A percentile compares a stretch with the other conserved stretches of the same genome.
phyloP scores from a whole-genome alignment of 2,113 vertebrate genomes.

The Hyperoodon ampullatus region DNA sequence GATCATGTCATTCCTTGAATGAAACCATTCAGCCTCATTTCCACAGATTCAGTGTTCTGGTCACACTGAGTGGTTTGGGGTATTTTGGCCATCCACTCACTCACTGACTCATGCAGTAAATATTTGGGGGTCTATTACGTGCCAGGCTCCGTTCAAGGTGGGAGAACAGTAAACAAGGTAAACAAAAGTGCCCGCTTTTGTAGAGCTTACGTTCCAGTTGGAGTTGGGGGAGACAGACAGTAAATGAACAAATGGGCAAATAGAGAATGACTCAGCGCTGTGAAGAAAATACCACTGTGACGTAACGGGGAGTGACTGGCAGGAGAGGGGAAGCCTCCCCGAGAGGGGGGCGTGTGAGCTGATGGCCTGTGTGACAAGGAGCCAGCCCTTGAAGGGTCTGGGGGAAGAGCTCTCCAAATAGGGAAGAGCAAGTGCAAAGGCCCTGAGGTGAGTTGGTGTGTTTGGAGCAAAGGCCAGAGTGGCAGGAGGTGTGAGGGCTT shows the following conservation, averaged over 20 bases:
- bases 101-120: background rate
- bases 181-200: background rate
- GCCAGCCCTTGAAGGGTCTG: background rate
- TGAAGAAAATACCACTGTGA: background rate
- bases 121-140: background rate
- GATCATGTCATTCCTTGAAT: background rate
- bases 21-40: background rate
- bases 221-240: background rate
- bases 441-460: slow-evolving; percentile 1
- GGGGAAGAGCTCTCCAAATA: background rate
- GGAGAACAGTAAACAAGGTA: background rate
- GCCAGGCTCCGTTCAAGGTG: background rate
- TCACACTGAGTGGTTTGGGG: background rate
- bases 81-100: background rate
- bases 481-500: background rate
- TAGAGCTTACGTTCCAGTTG: background rate
- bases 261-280: background rate
- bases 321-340: background rate
- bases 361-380: background rate
- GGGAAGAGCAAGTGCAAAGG: background rate
- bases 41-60: background rate
- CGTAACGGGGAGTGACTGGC: background rate
- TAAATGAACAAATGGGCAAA: background rate
- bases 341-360: background rate
- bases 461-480: background rate